Evolutionary conservation across 2,888 invertebrate species (phyloP).

Genomic region (Euproctis similis): DNA sequence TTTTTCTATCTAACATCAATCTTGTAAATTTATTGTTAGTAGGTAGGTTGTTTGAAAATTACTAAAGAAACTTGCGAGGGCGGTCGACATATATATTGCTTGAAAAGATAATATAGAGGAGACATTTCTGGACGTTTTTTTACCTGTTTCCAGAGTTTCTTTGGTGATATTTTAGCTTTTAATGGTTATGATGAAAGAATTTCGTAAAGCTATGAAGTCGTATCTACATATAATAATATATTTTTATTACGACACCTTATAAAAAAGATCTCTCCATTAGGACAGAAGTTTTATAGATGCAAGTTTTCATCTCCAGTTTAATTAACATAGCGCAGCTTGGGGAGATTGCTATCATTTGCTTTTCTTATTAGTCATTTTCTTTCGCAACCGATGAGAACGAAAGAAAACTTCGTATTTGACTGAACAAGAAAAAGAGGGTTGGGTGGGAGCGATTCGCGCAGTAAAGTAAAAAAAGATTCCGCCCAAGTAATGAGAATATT

Average conservation of each 20-base stretch:
- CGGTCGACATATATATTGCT: conserved; percentile 62
- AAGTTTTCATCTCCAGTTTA: conserved; percentile 45
- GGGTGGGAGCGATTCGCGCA: conserved; percentile 42
- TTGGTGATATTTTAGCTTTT: conserved; percentile 29
- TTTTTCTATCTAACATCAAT: conserved; percentile 66
- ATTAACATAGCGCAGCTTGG: conserved; percentile 44
- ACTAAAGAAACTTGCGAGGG: conserved; percentile 46
- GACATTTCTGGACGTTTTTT: conserved; percentile 39
- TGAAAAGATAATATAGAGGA: conserved; percentile 53
- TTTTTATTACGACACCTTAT: conserved; percentile 19
- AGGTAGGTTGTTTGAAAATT: conserved; percentile 47
- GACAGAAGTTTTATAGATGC: conserved; percentile 19
- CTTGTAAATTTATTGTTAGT: conserved; percentile 61
- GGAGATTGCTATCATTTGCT: conserved; percentile 56
- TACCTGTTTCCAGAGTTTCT: conserved; percentile 33
- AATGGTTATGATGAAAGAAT: conserved; percentile 42
- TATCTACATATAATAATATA: conserved; percentile 15
- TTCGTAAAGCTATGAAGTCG: conserved; percentile 41
- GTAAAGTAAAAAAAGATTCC: conserved; percentile 56
- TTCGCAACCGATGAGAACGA: conserved; percentile 41
- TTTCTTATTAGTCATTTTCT: conserved; percentile 62
- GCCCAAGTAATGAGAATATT: conserved; percentile 62
- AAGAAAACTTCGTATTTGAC: conserved; percentile 51
- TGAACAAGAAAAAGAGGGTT: conserved; percentile 52
- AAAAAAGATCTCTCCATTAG: conserved; percentile 13